Conservation (phyloP, 2,888 invertebrate genomes). For the Erannis defoliaria region DNA sequence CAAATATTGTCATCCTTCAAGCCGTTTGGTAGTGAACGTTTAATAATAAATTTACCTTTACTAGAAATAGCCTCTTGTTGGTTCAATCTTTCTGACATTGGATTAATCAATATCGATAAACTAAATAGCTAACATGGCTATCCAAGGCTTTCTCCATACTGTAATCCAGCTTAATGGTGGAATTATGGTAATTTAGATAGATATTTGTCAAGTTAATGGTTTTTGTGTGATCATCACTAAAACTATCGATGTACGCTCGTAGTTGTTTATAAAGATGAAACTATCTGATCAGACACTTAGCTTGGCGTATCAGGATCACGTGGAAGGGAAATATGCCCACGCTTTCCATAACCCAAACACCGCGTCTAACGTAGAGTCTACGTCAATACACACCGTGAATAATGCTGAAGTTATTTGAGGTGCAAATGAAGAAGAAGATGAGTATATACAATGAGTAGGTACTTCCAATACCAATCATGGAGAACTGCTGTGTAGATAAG, state of each 20-base stretch:
- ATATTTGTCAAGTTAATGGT: slow-evolving; percentile 53
- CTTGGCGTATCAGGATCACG: slow-evolving; percentile 62
- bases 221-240: slow-evolving; percentile 43
- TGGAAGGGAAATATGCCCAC: slow-evolving; percentile 62
- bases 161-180: slow-evolving; percentile 50
- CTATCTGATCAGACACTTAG: slow-evolving; percentile 37
- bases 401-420: slow-evolving; percentile 50
- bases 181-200: slow-evolving; percentile 51
- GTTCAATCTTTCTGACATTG: slow-evolving; percentile 38
- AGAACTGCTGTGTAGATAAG: slow-evolving; percentile 5
- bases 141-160: slow-evolving; percentile 45
- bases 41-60: slow-evolving; percentile 8
- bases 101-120: slow-evolving; percentile 41
- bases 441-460: slow-evolving; percentile 23
- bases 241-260: slow-evolving; percentile 38
- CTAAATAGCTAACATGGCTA: slow-evolving; percentile 46
- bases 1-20: slow-evolving; percentile 8
- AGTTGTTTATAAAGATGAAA: slow-evolving; percentile 33
- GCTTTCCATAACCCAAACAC: slow-evolving; percentile 60
- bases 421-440: slow-evolving; percentile 41
- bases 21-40: slow-evolving; percentile 12
- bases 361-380: slow-evolving; percentile 63
- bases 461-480: slow-evolving; percentile 28
- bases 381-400: slow-evolving; percentile 66
- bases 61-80: slow-evolving; percentile 14